Base-by-base conservation (phyloP, 2,888 invertebrate species). In the Heliconius erato region DNA sequence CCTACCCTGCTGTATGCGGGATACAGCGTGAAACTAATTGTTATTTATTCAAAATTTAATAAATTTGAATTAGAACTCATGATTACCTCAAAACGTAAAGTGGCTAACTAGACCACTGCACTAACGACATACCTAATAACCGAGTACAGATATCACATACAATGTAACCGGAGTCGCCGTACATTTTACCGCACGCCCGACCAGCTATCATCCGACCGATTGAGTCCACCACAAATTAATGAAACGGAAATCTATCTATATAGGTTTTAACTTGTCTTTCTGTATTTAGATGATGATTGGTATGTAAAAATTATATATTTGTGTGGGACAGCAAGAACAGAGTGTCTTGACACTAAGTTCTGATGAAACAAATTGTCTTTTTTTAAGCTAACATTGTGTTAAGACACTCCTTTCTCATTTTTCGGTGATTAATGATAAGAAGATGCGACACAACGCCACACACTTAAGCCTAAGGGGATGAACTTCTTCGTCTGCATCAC, bases 211-310 rank as follows among this genome's bases (percentile, higher is more conserved):
- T 83, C 83, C 84, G 68, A 83, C 72, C 84, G 83, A 84, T 84
- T 84, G 84, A 76, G 71, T 83, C 67, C n/a, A 84, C 84, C 84
- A 80, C 84, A 83, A 84, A 80, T 79, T 80, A 83, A 84, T 83
- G 76, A 80, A 74, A 82, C 76, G 84, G 78, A 80, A 82, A 84
- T 77, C 49, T 80, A 77, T 67, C 76, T 69, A 76, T 80, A 80
- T n/a, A 11, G n/a, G 12, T 69, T 83, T 80, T 67, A 67, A 83
- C 78, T 83, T 83, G 79, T 80, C 82, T 82, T 82, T 76, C 83
- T 82, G 80, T 67, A 79, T 84, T 72, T 65, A 69, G 78, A 63
- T 6, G 44, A 49, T 0, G 16, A 81, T 71, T 35, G 77, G 11
- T 32, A 2, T 67, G 11, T 16, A 32, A 49, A 35, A 49, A 74